Percentiles rank a stretch among this genome's conserved stretches.
These are phyloP conservation scores for Tragelaphus scriptus DNA, from an alignment of 2,113 vertebrate species.

Conservation along the genomic window DNA sequence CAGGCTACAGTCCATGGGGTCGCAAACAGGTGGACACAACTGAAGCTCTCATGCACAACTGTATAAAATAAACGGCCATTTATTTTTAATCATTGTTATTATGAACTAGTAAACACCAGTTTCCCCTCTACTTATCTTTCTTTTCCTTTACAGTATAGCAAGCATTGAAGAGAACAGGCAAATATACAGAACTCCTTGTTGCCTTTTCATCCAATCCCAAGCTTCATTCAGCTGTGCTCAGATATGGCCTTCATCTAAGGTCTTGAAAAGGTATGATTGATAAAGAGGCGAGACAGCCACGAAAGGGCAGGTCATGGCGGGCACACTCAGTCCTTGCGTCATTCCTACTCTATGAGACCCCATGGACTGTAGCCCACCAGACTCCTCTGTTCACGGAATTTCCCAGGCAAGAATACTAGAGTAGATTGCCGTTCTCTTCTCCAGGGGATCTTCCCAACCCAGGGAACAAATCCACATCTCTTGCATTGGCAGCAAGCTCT, in stretches of 20 bases:
- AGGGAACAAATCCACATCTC: neutral
- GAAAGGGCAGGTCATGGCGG: neutral
- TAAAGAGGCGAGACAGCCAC: neutral
- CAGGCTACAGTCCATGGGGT: neutral
- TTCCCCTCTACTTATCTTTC: neutral
- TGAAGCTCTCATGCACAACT: neutral
- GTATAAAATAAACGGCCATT: neutral
- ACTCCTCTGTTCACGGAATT: neutral
- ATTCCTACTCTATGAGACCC: neutral
- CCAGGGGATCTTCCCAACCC: neutral
- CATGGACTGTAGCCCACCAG: neutral
- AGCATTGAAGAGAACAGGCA: neutral
- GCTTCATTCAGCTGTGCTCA: neutral
- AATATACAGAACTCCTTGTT: neutral
- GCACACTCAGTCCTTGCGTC: neutral
- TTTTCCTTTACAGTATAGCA: neutral
- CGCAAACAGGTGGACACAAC: neutral
- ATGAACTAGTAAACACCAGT: neutral
- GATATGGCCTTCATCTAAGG: neutral
- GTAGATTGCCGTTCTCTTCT: neutral
- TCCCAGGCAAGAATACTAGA: neutral
- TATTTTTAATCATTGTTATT: neutral
- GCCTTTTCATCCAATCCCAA: no score
- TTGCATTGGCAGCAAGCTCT: neutral
- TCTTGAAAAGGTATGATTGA: neutral